A percentile compares a stretch with the other conserved stretches of the same genome.
phyloP scores from a whole-genome alignment of 2,888 invertebrate genomes.

The Drosophila mettleri region DNA sequence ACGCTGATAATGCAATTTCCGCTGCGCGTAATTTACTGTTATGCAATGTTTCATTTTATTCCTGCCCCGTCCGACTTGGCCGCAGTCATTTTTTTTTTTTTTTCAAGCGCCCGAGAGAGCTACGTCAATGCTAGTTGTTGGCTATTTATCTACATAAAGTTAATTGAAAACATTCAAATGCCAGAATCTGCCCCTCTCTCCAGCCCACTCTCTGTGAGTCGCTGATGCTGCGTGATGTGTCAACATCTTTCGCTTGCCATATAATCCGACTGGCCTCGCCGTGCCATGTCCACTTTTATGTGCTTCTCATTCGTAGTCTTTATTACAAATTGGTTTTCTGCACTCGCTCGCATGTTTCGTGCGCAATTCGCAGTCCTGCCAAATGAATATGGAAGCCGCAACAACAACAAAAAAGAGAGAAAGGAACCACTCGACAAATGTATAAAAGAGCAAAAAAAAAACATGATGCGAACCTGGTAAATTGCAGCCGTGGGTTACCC shows the following conservation, averaged over 20 bases:
- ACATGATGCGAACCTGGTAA: slow-evolving; percentile 53
- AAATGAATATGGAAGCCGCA: slow-evolving; percentile 67
- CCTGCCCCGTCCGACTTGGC: slow-evolving; percentile 35
- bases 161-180: slow-evolving; percentile 76
- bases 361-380: slow-evolving; percentile 70
- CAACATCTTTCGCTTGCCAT: slow-evolving; percentile 72
- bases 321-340: slow-evolving; percentile 81
- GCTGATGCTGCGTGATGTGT: slow-evolving; percentile 75
- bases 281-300: slow-evolving; percentile 54
- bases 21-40: slow-evolving; percentile 75
- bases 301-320: slow-evolving; percentile 65
- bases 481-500: slow-evolving; percentile 55
- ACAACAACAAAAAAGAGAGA: not conserved
- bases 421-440: slow-evolving; percentile 16
- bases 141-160: slow-evolving; percentile 71
- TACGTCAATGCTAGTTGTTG: slow-evolving; percentile 61
- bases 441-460: slow-evolving; percentile 5
- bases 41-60: slow-evolving; percentile 78
- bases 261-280: slow-evolving; percentile 40
- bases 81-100: slow-evolving; percentile 23
- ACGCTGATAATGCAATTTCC: slow-evolving; percentile 84
- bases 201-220: not conserved
- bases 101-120: slow-evolving; percentile 39
- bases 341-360: slow-evolving; percentile 75
- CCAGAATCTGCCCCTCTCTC: not conserved